Evolutionary conservation across 2,113 vertebrate genomes (phyloP), one percentile per base, ranked within the genome.

Genomic region (Clarias macrocephalus): DNA sequence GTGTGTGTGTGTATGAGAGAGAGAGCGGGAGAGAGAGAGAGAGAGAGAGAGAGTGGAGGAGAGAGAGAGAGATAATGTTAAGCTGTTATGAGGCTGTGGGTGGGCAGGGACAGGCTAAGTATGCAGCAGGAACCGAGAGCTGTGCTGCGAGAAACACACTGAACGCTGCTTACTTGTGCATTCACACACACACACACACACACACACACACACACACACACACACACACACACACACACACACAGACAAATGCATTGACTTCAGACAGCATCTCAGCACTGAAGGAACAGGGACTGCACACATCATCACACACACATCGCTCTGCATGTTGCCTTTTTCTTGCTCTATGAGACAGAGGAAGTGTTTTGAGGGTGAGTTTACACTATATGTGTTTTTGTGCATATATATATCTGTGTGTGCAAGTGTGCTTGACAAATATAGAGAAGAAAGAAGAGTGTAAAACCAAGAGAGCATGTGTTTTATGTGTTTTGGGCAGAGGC

Each of bases 331-430:
- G 92, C 91, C 88, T 91, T 92, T 90, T 89, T 90, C 93, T 91
- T 94, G 92, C 92, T 92, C 86, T 92, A 91, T 93, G 90, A 94
- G 79, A 60, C 19, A 62, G 93, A 93, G 91, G 90, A 92, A 86
- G 82, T 62, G 85, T 90, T 84, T 86, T 83, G 89, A 85, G 89
- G 83, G 88, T 91, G 90, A 86, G 92, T 90, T 92, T 86, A 48
- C 48, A 48, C 42, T 42, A 54, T 79, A 68, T 42, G 72, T n/a
- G 80, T 76, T 85, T 57, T 60, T 63, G 56, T 68, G 25, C 52
- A 12, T 76, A 9, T 79, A 62, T 75, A 9, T 79, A 62, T 75
- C 10, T 54, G 25, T 70, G 42, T 79, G 76, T 33, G 21, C 65
- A 30, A 66, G 13, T 86, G 90, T 80, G 93, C 23, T 70, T n/a